A percentile compares a stretch with the other conserved stretches of the same genome.
Conservation (phyloP, 2,888 invertebrate species). For the Plusia festucae region DNA sequence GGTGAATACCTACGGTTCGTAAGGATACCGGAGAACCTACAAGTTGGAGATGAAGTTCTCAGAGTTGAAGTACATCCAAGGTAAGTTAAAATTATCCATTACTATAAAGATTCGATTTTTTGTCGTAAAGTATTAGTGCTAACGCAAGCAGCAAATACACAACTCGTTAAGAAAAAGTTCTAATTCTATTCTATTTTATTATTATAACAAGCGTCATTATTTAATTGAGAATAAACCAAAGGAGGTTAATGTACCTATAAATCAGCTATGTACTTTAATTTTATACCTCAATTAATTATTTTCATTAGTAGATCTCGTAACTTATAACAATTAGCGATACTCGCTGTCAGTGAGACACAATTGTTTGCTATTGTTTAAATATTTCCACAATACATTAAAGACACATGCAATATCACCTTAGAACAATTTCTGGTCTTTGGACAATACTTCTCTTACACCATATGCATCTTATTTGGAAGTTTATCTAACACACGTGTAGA, state of each 20-base stretch:
- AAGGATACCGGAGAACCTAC: slow-evolving; percentile 94
- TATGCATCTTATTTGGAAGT: slow-evolving; percentile 27
- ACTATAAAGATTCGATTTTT: too few relatives aligned
- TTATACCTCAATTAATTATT: neutral
- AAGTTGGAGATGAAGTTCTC: slow-evolving; percentile 93
- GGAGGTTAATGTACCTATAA: neutral
- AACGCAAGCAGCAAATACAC: too few relatives aligned
- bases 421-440: slow-evolving; percentile 26
- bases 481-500: neutral
- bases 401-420: slow-evolving; percentile 11
- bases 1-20: slow-evolving; percentile 96
- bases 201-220: neutral
- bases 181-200: neutral
- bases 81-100: slow-evolving; percentile 60
- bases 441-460: slow-evolving; percentile 31
- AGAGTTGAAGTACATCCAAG: slow-evolving; percentile 95
- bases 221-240: neutral
- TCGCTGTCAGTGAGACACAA: neutral
- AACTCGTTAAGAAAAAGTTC: neutral
- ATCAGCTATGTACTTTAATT: neutral
- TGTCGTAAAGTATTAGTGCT: too few relatives aligned
- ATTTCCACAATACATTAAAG: slow-evolving; percentile 13
- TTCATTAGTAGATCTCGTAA: neutral
- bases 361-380: slow-evolving; percentile 17
- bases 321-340: neutral